Conservation (phyloP, 2,113 vertebrate genomes). For the Crypturellus undulatus region DNA sequence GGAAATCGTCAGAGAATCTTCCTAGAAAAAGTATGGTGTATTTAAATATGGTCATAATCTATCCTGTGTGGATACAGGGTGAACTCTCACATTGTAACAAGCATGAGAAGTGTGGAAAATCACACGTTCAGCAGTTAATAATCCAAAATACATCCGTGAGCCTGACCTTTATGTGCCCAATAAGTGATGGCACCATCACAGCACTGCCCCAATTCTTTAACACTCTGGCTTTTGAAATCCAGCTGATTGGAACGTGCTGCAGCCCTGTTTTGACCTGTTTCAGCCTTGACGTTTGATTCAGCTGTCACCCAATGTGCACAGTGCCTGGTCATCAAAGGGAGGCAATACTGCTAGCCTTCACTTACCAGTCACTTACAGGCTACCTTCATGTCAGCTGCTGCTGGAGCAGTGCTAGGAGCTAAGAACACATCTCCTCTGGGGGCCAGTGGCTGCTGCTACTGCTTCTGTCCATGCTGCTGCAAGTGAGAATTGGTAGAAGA, state of each 20-base stretch:
- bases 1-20: background rate
- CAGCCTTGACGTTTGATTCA: background rate
- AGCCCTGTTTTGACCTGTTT: background rate
- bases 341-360: background rate
- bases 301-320: rapidly evolving
- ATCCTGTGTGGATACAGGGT: background rate
- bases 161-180: background rate
- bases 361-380: background rate
- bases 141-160: background rate
- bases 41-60: background rate
- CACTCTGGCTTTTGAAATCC: background rate
- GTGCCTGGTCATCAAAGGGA: background rate
- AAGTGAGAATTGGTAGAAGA: background rate
- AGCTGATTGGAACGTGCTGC: background rate
- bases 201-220: background rate
- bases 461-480: background rate
- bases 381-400: background rate
- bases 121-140: background rate
- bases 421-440: background rate
- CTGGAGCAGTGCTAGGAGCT: background rate
- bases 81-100: background rate
- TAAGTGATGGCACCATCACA: background rate
- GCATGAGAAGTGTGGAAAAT: background rate
- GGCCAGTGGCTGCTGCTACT: background rate
- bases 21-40: background rate